These are phyloP conservation scores for human (Homo sapiens) DNA, from an alignment of 2,113 vertebrate species.

Conservation along the genomic window GRCh38 chr12:68941501-68942000, in stretches of 20 bases:
- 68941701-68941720: not conserved
- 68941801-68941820: not conserved
- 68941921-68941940: not conserved
- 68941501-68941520: too few relatives aligned
- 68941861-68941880: not conserved
- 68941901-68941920: not conserved
- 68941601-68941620: too few relatives aligned
- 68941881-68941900: not conserved
- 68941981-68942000: not conserved
- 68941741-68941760: not conserved
- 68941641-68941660: not conserved
- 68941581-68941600: too few relatives aligned
- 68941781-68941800: not conserved
- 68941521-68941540: too few relatives aligned
- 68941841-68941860: not conserved
- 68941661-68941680: not conserved
- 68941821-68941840: not conserved
- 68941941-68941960: not conserved
- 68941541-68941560: too few relatives aligned
- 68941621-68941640: not conserved
- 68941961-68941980: not conserved
- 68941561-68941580: too few relatives aligned
- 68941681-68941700: not conserved
- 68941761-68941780: too few relatives aligned
- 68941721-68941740: not conserved